Conservation (phyloP, 2,113 vertebrate species). For the Panurus biarmicus region DNA sequence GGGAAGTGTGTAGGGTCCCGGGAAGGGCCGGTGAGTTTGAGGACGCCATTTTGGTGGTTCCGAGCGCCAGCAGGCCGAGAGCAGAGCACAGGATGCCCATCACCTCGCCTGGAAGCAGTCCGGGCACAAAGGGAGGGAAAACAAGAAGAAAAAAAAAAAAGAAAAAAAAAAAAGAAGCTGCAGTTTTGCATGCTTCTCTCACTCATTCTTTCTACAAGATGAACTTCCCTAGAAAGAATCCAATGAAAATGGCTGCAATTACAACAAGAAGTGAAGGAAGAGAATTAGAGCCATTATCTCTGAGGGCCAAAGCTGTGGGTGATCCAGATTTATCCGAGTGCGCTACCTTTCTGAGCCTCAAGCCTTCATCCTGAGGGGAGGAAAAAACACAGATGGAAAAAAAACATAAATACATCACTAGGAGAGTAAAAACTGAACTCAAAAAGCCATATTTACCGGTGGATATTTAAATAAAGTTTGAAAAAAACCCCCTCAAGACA, state of each 20-base stretch:
- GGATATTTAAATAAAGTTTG: background rate
- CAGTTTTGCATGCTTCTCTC: slow-evolving; percentile 78
- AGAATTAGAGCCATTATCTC: slow-evolving; percentile 84
- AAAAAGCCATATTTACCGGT: background rate
- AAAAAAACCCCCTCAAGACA: background rate
- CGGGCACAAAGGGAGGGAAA: too few relatives aligned
- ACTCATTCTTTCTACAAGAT: slow-evolving; percentile 86
- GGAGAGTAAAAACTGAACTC: background rate
- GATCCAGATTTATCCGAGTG: slow-evolving; percentile 85
- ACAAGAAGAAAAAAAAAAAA: background rate
- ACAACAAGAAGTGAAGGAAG: slow-evolving; percentile 97
- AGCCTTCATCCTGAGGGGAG: slow-evolving; percentile 80
- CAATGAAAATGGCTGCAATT: slow-evolving; percentile 99
- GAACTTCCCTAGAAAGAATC: slow-evolving; percentile 99
- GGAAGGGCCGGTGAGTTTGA: too few relatives aligned
- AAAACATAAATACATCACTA: background rate
- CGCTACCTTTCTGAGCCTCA: slow-evolving; percentile 87
- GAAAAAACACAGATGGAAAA: background rate
- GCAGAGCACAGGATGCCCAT: too few relatives aligned
- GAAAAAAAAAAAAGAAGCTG: slow-evolving; percentile 63
- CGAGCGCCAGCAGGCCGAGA: too few relatives aligned
- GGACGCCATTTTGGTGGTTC: too few relatives aligned
- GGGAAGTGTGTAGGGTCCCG: too few relatives aligned
- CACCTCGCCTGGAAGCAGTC: too few relatives aligned
- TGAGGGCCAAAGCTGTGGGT: slow-evolving; percentile 80